Evolutionary conservation across 2,113 vertebrate genomes (phyloP), one percentile per base, ranked within the genome.

Genomic region (Alosa alosa): DNA sequence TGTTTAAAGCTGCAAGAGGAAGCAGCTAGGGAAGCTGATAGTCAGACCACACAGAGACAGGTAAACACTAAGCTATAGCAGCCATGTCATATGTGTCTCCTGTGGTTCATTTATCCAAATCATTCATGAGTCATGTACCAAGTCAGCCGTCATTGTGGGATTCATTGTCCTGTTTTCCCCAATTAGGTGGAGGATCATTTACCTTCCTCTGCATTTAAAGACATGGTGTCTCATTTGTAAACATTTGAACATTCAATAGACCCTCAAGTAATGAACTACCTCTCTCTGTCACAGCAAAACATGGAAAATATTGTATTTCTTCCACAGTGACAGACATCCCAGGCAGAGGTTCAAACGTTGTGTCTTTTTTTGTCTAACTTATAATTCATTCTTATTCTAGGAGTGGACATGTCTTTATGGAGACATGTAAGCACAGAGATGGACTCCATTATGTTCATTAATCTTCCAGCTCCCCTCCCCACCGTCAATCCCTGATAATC

Each of bases 41-140:
- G 90, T 57, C 90, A 92, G 88, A 89, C 90, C 85, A 87, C 84
- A n/a, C 87, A 84, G 81, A 83, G 84, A 20, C 89, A 93, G 92
- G 92, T 93, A 93, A 93, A 89, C 57, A 81, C n/a, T 49, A 6
- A 11, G 18, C 2, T 13, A 36, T 1, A 31, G 49, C 9, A n/a
- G 50, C 85, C 52, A 75, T 85, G 22, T 9, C 22, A 10, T 78
- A 31, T 78, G 72, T 78, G 31, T 17, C 5, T 78, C 72, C 31
- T 78, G 25, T 17, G 36, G 31, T 36, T 39, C 31, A 39, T 78
- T 36, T 15, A 78, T 17, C 20, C 15, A 39, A 13, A 31, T 5
- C 31, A 39, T 78, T 39, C 31, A 5, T 78, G 72, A 78, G 72
- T 36, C 72, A 41, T 39, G 11, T 17, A 60, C 10, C 39, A 41